Percentiles rank a stretch among this genome's conserved stretches.
These are phyloP conservation scores for Lasioglossum zephyrum DNA, from an alignment of 2,888 invertebrate species.

Conservation along the genomic window DNA sequence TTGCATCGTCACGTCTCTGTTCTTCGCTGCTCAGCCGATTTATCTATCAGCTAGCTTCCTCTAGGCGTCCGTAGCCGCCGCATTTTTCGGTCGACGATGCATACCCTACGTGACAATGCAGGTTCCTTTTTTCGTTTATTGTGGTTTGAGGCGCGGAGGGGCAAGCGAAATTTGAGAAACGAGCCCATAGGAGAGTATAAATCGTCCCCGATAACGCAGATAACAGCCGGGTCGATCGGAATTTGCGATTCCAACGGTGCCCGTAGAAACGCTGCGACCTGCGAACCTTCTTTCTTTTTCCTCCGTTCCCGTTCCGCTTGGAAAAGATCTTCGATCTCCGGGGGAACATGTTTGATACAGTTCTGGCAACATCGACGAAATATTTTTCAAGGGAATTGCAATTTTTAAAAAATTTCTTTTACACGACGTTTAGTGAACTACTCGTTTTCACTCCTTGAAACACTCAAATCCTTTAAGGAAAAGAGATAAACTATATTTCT, in stretches of 20 bases:
- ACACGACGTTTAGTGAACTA: too few relatives aligned
- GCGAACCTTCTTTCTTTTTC: not conserved
- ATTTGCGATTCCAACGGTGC: constrained; percentile 58
- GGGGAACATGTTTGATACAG: not conserved
- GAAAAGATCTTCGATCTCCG: constrained; percentile 14
- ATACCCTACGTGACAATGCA: constrained; percentile 79
- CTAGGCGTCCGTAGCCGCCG: constrained; percentile 25
- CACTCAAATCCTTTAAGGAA: too few relatives aligned
- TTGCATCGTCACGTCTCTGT: constrained; percentile 82
- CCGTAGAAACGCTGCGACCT: constrained; percentile 31
- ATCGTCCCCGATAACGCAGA: constrained; percentile 66
- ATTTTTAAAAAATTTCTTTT: too few relatives aligned
- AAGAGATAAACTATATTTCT: too few relatives aligned
- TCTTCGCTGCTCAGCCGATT: constrained; percentile 29
- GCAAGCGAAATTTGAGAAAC: constrained; percentile 70
- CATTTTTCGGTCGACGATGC: constrained; percentile 61
- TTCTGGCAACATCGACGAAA: not conserved
- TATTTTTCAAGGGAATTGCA: not conserved
- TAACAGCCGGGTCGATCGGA: constrained; percentile 59
- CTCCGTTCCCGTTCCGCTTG: constrained; percentile 26
- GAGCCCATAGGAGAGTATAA: constrained; percentile 62
- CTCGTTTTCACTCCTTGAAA: too few relatives aligned
- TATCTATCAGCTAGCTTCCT: constrained; percentile 49
- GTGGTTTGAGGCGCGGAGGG: constrained; percentile 29
- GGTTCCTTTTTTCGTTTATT: constrained; percentile 72